phyloP scores from a whole-genome alignment of 1,140 invertebrate genomes.

The Sycobia sp. region DNA sequence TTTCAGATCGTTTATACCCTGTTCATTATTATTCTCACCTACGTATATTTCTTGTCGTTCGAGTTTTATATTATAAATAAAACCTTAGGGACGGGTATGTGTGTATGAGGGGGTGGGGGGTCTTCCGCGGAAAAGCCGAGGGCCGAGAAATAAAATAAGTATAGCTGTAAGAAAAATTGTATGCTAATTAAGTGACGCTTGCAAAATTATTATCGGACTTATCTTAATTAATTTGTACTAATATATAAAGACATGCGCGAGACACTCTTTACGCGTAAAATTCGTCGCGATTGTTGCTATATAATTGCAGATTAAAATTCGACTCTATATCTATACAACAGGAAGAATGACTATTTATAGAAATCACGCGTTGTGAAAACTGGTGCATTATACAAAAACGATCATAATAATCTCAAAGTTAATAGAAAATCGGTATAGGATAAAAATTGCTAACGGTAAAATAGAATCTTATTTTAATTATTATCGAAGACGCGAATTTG shows the following conservation, averaged over 20 bases:
- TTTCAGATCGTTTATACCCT: background rate
- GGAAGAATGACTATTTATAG: background rate
- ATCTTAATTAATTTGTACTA: slow-evolving; percentile 48
- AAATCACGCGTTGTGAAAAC: slow-evolving; percentile 9
- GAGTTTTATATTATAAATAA: slow-evolving; percentile 11
- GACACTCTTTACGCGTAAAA: slow-evolving; percentile 38
- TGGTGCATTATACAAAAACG: too few relatives aligned
- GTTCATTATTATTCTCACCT: background rate
- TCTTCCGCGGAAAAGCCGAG: background rate
- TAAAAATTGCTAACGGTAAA: too few relatives aligned
- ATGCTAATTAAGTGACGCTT: slow-evolving; percentile 32
- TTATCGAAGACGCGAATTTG: too few relatives aligned
- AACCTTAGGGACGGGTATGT: too few relatives aligned
- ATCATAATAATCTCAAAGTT: too few relatives aligned
- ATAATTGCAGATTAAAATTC: slow-evolving; percentile 40
- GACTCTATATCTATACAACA: slow-evolving; percentile 27
- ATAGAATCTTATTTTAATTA: too few relatives aligned
- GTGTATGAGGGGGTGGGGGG: too few relatives aligned
- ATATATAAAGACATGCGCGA: slow-evolving; percentile 39
- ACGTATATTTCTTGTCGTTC: slow-evolving; percentile 20
- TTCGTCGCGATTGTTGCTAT: slow-evolving; percentile 45
- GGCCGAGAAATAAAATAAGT: slow-evolving; percentile 2
- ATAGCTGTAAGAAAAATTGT: slow-evolving; percentile 14
- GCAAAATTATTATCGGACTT: slow-evolving; percentile 31
- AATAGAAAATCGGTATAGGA: too few relatives aligned